A percentile compares a stretch with the other conserved stretches of the same genome.
Evolutionary conservation across 2,888 invertebrate genomes (phyloP).

Genomic region (Ophonus ardosiacus): DNA sequence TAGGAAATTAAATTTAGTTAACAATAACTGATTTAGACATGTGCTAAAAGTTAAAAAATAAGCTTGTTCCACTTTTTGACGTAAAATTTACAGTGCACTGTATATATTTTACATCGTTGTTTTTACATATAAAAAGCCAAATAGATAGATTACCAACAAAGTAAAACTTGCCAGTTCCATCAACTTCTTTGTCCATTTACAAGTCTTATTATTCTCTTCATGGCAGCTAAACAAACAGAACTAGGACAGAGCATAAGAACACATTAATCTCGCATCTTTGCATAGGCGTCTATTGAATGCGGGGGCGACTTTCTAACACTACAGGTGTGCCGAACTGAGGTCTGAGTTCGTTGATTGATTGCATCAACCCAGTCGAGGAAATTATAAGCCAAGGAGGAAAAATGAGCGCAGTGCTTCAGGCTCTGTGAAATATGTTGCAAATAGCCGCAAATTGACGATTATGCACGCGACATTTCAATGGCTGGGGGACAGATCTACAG

Average conservation of each 20-base stretch:
- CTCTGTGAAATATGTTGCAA: constrained; percentile 6
- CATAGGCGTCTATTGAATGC: constrained; percentile 7
- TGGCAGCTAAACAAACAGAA: constrained; percentile 1
- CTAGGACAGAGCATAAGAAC: neutral
- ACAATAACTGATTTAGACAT: no score
- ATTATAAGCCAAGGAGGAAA: constrained; percentile 8
- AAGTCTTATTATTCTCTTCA: neutral
- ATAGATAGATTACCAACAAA: no score
- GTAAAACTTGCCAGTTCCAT: no score
- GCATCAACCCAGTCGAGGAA: neutral
- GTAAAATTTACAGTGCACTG: no score
- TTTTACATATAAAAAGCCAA: no score
- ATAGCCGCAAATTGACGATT: constrained; percentile 33
- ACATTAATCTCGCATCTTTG: neutral
- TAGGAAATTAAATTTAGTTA: no score
- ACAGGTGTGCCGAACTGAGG: constrained; percentile 38
- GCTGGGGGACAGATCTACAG: neutral
- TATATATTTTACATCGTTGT: no score
- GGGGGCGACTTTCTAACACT: constrained; percentile 51
- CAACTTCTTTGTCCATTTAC: no score
- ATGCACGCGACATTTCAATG: constrained; percentile 29
- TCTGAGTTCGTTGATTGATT: constrained; percentile 19
- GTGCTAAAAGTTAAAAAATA: no score
- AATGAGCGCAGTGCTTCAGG: neutral
- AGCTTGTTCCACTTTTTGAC: no score